Base-by-base conservation (phyloP, 2,888 invertebrate genomes). In the Octonoba sinensis region DNA sequence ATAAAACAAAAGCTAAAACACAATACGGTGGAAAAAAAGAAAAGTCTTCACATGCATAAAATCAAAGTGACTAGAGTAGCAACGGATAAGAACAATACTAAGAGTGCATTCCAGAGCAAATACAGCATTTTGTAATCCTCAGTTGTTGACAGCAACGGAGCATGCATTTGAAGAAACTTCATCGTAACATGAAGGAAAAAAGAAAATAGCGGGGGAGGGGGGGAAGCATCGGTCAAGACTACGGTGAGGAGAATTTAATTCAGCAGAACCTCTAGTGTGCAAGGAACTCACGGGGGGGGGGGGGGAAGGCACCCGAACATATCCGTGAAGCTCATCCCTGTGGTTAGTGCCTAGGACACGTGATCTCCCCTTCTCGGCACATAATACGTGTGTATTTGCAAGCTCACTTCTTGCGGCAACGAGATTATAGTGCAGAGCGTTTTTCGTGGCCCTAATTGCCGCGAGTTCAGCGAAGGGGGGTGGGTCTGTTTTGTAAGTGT, bases 391-490 rank as follows among this genome's bases (percentile, higher is more conserved):
- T 70, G 62, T 64, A 65, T 70, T 67, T 67, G 67, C 18, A 57
- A 47, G 46, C 36, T 65, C 69, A 67, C 51, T 79, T 67, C 62
- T 59, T 64, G 74, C 81, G 73, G 81, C 73, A 64, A 51, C 73
- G 64, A 81, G 81, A 81, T 81, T 81, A 81, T 69, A 81, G 73
- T 69, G 56, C 57, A 65, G 57, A 56, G 60, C 51, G 18, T 54
- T 57, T 59, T 79, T 72, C 72, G 78, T 79, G 69, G 54, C 69
- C 69, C 49, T 81, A 81, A 81, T 81, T 81, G 81, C 81, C 47
- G 72, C 72, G 46, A 69, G 78, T 56, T 47, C 66, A 64, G 47
- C 70, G 69, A 70, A 65, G 62, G 64, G 81, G 62, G 69, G 73
- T 62, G 73, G 67, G 81, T 54, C 72, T 72, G 67, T 81, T 79